Conservation (phyloP, 1,140 invertebrate genomes). For the Sesamia nonagrioides region DNA sequence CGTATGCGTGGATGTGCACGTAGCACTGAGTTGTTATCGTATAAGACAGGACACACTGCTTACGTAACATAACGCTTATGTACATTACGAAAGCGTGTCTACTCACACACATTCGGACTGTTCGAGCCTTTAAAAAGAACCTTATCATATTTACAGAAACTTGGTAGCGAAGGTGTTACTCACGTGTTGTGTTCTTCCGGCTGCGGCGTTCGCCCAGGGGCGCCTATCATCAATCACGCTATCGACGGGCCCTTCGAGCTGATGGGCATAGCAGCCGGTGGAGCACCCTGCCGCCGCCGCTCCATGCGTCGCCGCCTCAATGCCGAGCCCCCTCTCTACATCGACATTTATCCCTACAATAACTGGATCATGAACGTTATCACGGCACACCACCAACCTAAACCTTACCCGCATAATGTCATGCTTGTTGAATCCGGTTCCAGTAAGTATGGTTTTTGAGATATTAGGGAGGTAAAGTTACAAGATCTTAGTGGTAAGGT, state of each 20-base stretch:
- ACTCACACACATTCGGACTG: too few relatives aligned
- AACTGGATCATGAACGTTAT: conserved; percentile 76
- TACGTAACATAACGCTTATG: too few relatives aligned
- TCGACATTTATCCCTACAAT: conserved; percentile 76
- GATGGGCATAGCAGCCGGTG: conserved; percentile 72
- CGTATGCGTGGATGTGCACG: too few relatives aligned
- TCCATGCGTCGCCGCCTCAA: conserved; percentile 71
- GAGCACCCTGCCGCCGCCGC: conserved; percentile 63
- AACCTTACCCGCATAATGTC: conserved; percentile 72
- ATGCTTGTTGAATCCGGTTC: conserved; percentile 65
- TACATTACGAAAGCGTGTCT: too few relatives aligned
- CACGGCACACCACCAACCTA: conserved; percentile 69
- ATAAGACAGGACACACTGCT: too few relatives aligned
- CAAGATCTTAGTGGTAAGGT: not conserved
- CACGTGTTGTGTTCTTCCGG: conserved; percentile 77
- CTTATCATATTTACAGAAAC: conserved; percentile 54
- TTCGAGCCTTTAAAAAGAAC: too few relatives aligned
- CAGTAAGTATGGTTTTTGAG: conserved; percentile 59
- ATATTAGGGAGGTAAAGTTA: too few relatives aligned
- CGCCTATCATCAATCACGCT: conserved; percentile 72
- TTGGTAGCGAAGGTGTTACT: conserved; percentile 73
- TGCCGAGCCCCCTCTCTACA: conserved; percentile 73
- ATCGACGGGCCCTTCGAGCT: conserved; percentile 72
- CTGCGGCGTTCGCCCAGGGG: conserved; percentile 74
- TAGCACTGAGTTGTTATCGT: too few relatives aligned